These are phyloP conservation scores for Furcifer pardalis DNA, from an alignment of 2,797 vertebrate species.

Conservation along the genomic window DNA sequence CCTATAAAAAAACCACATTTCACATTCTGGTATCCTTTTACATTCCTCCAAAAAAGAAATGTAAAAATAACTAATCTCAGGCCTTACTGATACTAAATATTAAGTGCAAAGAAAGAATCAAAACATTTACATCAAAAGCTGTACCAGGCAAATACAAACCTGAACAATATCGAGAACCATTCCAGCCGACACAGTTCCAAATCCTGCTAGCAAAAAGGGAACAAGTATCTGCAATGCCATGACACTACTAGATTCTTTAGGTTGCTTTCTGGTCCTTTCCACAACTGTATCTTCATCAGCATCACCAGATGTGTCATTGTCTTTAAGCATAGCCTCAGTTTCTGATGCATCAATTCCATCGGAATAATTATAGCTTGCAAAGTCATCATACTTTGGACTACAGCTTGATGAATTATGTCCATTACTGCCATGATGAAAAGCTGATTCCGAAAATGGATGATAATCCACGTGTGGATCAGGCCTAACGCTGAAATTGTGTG, in stretches of 20 bases:
- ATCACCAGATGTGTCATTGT: constrained; percentile 77
- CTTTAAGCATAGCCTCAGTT: constrained; percentile 86
- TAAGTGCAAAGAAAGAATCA: background rate
- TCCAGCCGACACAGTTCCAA: constrained; percentile 95
- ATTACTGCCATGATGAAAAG: constrained; percentile 72
- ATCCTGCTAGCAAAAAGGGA: constrained; percentile 93
- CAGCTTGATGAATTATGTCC: constrained; percentile 68
- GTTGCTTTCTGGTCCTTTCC: constrained; percentile 78
- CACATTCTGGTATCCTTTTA: no score
- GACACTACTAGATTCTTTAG: constrained; percentile 89
- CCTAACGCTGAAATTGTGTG: constrained; percentile 68
- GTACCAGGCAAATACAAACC: constrained; percentile 77
- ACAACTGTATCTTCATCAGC: constrained; percentile 75
- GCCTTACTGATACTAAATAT: background rate
- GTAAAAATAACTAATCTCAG: background rate
- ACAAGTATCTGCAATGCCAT: constrained; percentile 94
- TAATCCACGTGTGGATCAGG: constrained; percentile 75
- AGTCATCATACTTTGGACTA: constrained; percentile 77
- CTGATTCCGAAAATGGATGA: constrained; percentile 75
- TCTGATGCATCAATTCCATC: constrained; percentile 82
- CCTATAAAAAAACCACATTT: no score
- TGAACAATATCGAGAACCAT: constrained; percentile 97
- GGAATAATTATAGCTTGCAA: constrained; percentile 75
- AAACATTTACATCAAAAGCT: background rate
- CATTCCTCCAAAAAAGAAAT: background rate